These are phyloP conservation scores for Malacosoma neustria DNA, from an alignment of 2,888 invertebrate genomes.

Conservation along the genomic window DNA sequence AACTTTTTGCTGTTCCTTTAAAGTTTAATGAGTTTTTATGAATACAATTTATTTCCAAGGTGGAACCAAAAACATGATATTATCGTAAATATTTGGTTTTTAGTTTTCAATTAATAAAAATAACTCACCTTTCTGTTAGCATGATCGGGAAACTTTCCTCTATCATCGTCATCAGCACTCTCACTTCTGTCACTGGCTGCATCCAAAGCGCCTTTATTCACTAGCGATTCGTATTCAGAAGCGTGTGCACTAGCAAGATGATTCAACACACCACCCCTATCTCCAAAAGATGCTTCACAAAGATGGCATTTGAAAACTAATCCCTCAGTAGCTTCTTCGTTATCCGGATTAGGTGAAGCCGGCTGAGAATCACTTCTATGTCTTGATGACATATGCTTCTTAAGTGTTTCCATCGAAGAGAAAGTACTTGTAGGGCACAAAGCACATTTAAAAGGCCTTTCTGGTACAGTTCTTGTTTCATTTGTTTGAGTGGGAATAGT, in stretches of 20 bases:
- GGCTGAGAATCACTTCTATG: slow-evolving; percentile 74
- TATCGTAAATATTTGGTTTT: too few species aligned
- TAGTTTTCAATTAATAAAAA: too few species aligned
- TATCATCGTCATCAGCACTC: slow-evolving; percentile 78
- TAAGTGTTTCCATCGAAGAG: slow-evolving; percentile 84
- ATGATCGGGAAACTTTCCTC: slow-evolving; percentile 90
- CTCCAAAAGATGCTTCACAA: slow-evolving; percentile 90
- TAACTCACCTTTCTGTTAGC: slow-evolving; percentile 84
- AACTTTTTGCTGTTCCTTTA: too few species aligned
- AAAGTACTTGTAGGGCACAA: slow-evolving; percentile 89
- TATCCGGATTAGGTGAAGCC: slow-evolving; percentile 49
- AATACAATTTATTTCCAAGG: too few species aligned
- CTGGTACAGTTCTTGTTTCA: slow-evolving; percentile 80
- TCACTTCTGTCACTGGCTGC: slow-evolving; percentile 77
- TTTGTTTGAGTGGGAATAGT: slow-evolving; percentile 33
- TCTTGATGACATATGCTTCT: slow-evolving; percentile 84
- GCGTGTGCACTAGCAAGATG: slow-evolving; percentile 86
- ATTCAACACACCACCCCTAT: slow-evolving; percentile 85
- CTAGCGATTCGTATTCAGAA: slow-evolving; percentile 86
- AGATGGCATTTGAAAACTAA: slow-evolving; percentile 94
- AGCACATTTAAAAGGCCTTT: slow-evolving; percentile 86
- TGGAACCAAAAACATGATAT: too few species aligned
- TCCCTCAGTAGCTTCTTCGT: slow-evolving; percentile 63
- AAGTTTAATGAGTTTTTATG: too few species aligned
- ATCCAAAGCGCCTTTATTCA: slow-evolving; percentile 84